phyloP scores from a whole-genome alignment of 2,888 invertebrate genomes.

The Byasa hedistus region DNA sequence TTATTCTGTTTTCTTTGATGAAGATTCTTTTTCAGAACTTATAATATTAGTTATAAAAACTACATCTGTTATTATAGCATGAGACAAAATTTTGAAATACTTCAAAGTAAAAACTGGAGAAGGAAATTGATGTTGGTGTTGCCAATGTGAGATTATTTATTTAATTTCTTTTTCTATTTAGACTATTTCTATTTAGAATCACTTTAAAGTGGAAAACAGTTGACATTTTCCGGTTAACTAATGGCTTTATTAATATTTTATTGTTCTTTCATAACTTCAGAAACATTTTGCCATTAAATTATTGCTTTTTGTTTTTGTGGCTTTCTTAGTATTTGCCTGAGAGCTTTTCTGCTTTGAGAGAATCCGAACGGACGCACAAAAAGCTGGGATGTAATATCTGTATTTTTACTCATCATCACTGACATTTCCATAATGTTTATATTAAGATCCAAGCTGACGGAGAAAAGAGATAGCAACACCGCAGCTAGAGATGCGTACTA shows the following conservation, averaged over 20 bases:
- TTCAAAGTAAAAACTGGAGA: not conserved
- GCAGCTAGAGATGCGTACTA: constrained; percentile 40
- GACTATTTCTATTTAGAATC: too few species aligned
- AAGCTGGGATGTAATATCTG: not conserved
- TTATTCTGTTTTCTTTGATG: not conserved
- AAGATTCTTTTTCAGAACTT: not conserved
- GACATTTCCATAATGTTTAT: not conserved
- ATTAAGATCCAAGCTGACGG: not conserved
- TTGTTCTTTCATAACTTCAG: not conserved
- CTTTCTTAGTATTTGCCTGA: not conserved
- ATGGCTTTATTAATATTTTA: not conserved
- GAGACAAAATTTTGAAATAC: not conserved
- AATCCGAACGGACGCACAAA: not conserved
- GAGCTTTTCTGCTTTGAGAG: not conserved
- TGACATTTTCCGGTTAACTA: not conserved
- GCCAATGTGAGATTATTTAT: not conserved
- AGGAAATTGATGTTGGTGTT: not conserved
- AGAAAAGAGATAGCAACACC: constrained; percentile 30
- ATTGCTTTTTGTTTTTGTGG: not conserved
- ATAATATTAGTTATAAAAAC: not conserved
- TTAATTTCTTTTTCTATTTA: too few species aligned
- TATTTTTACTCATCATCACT: not conserved
- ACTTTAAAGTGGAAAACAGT: too few species aligned
- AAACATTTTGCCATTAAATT: not conserved
- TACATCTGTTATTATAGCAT: not conserved